Percentiles rank a stretch among this genome's conserved stretches.
phyloP scores from a whole-genome alignment of 2,888 invertebrate genomes.

The Ellobium chinense region DNA sequence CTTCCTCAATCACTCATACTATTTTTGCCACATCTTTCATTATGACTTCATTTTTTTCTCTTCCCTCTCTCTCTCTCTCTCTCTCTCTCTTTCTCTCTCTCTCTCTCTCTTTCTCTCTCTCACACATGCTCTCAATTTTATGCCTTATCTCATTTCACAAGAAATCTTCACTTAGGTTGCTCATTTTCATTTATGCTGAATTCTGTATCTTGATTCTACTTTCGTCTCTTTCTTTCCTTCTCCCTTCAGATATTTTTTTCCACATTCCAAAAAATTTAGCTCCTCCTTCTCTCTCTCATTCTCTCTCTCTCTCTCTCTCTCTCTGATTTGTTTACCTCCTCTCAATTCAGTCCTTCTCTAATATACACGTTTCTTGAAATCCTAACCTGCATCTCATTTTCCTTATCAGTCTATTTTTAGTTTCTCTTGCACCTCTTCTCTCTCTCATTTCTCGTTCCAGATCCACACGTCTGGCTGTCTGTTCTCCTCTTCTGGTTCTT shows the following conservation, averaged over 20 bases:
- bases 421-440: no score
- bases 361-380: no score
- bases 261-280: no score
- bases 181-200: neutral
- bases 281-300: neutral
- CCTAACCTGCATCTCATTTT: no score
- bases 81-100: constrained; percentile 44
- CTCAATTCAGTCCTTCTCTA: neutral
- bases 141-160: neutral
- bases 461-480: no score
- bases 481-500: no score
- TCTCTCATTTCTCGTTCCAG: no score
- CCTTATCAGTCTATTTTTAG: no score
- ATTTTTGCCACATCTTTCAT: neutral
- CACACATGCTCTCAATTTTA: neutral
- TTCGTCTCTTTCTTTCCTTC: neutral
- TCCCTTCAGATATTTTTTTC: no score
- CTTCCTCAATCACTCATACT: no score
- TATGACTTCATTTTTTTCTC: constrained; percentile 1
- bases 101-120: constrained; percentile 24
- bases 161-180: neutral
- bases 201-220: neutral
- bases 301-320: neutral
- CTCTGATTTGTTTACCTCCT: neutral
- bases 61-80: constrained; percentile 1